Evolutionary conservation across 2,888 invertebrate genomes (phyloP), one percentile per base, ranked within the genome.

Genomic region (Epiblema foenella): DNA sequence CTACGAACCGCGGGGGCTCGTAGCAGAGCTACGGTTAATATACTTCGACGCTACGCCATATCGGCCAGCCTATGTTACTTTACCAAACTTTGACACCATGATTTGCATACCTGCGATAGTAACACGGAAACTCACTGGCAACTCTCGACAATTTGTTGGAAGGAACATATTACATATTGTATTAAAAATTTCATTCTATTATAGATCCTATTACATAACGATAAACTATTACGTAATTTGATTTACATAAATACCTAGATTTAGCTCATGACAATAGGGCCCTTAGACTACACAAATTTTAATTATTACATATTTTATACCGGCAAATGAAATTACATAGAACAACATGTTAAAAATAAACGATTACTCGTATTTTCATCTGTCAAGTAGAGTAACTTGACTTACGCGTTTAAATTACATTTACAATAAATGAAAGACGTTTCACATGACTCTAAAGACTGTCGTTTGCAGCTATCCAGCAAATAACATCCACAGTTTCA

Each of bases 61-160:
- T 58, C 63, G 49, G 42, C 46, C 37, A 72, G 72, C 74, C 74
- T 66, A 72, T 65, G 69, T 69, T 63, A 46, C 64, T 64, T 59
- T 57, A 11, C 64, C 68, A 68, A 74, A 74, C 72, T 74, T 74
- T 72, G 74, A 68, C 68, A 74, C 62, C 68, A 74, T 68, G 58
- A 74, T 74, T 74, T 74, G 69, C 74, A 74, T 74, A 67, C 24
- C 58, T 39, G 54, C 52, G 12, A 49, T 15, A 33, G 39, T 51
- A 67, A 66, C 62, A 39, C 20, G 46, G 66, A 24, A 37, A 56
- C 56, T 71, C 66, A 17, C 37, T 52, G 24, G 1, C 8, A 69
- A 58, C 51, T 64, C 63, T 0, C 49, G 2, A 4, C 15, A 57
- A 17, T 51, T 52, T 20, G 11, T 15, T 15, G 7, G 12, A 57